Percentiles rank a stretch among this genome's conserved stretches.
These are phyloP conservation scores for Apantesis nais DNA, from an alignment of 2,888 invertebrate genomes.

Conservation along the genomic window DNA sequence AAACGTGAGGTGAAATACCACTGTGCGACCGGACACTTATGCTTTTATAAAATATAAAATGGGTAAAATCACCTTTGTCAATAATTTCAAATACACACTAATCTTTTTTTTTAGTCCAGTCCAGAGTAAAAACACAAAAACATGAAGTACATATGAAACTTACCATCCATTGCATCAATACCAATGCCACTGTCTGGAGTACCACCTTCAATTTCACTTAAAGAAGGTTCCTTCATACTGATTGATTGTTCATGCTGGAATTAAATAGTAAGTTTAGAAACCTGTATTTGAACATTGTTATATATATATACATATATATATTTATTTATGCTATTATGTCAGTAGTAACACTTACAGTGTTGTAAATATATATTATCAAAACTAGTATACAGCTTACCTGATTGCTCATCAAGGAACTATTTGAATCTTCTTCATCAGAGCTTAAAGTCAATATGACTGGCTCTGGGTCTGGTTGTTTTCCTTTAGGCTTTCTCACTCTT, in stretches of 20 bases:
- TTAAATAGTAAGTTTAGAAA: not conserved
- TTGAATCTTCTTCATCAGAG: constrained; percentile 89
- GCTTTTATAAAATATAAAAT: no score
- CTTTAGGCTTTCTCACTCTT: constrained; percentile 81
- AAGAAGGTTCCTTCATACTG: constrained; percentile 76
- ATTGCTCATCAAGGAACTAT: constrained; percentile 76
- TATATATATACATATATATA: no score
- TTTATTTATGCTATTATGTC: no score
- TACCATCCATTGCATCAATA: constrained; percentile 71
- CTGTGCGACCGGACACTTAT: no score
- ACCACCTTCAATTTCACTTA: constrained; percentile 79
- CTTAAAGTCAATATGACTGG: constrained; percentile 89
- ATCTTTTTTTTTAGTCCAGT: no score
- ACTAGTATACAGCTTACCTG: constrained; percentile 58
- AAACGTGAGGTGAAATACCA: no score
- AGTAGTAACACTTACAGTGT: no score
- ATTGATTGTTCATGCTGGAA: constrained; percentile 74
- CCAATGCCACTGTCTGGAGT: constrained; percentile 70
- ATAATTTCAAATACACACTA: no score
- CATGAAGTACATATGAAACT: constrained; percentile 43
- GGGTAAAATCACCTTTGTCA: no score
- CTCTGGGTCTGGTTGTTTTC: constrained; percentile 86
- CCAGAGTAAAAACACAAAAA: no score
- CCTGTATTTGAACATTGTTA: not conserved
- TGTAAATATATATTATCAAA: no score